A percentile compares a stretch with the other conserved stretches of the same genome.
phyloP scores from a whole-genome alignment of 2,113 vertebrate species.

The Synodontis membranacea region DNA sequence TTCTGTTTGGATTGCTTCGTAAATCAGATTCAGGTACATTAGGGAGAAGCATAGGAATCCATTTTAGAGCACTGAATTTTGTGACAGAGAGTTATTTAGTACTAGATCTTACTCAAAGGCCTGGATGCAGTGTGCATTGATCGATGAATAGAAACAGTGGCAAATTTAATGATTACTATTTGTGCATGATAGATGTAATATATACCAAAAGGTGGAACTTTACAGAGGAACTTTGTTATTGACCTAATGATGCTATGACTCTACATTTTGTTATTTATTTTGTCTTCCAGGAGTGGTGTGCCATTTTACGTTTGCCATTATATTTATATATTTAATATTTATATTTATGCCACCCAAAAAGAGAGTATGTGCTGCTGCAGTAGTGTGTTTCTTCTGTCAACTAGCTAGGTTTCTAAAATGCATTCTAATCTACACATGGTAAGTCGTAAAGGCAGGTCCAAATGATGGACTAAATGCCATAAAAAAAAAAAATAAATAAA shows the following conservation, averaged over 20 bases:
- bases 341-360: too few relatives aligned
- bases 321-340: too few relatives aligned
- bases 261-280: neutral
- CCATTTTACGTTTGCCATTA: neutral
- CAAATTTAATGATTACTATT: neutral
- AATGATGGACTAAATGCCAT: neutral
- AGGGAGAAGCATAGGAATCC: slow-evolving; percentile 18
- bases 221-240: neutral
- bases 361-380: neutral
- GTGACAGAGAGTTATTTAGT: neutral
- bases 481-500: too few relatives aligned
- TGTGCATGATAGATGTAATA: slow-evolving; percentile 9
- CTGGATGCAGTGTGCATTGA: neutral
- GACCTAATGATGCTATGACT: neutral
- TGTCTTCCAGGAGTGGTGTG: neutral
- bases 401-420: neutral
- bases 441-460: neutral
- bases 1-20: slow-evolving; percentile 45
- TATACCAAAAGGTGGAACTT: slow-evolving; percentile 4
- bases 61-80: slow-evolving; percentile 22
- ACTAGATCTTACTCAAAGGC: neutral
- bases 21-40: slow-evolving; percentile 46
- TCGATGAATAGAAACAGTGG: neutral
- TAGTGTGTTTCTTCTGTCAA: neutral
- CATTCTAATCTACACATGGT: neutral